Evolutionary conservation across 2,113 vertebrate species (phyloP).

Genomic region (zebrafish (Danio rerio)): GRCz12tu NC_133180.1:4845001-4845500

Average conservation of each 20-base stretch:
- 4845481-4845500: conserved; percentile 66
- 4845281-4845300: no score
- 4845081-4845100: no score
- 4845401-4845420: not conserved
- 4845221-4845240: not conserved
- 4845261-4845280: not conserved
- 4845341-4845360: not conserved
- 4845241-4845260: not conserved
- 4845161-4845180: no score
- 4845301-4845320: not conserved
- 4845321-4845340: not conserved
- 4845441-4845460: conserved; percentile 58
- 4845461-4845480: conserved; percentile 51
- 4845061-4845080: no score
- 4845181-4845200: not conserved
- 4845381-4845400: conserved; percentile 28
- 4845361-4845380: not conserved
- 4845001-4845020: no score
- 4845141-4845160: no score
- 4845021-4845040: no score
- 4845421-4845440: conserved; percentile 48
- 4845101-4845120: no score
- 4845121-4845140: no score
- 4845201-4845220: not conserved
- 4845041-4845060: no score